Conservation (phyloP, 2,113 vertebrate species). For the Siphamia tubifer region DNA sequence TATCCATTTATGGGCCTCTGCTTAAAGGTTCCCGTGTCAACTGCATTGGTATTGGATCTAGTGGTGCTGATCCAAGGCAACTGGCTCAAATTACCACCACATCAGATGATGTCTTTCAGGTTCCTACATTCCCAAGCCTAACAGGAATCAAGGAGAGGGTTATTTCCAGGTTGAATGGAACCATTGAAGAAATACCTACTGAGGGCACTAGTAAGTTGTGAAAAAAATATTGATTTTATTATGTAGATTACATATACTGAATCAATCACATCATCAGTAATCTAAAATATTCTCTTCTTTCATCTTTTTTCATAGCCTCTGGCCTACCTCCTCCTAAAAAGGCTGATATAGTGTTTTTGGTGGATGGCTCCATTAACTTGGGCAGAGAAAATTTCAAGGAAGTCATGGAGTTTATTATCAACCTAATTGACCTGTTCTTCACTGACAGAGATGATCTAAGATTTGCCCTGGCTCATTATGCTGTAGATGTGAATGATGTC, state of each 20-base stretch:
- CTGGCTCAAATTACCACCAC: conserved; percentile 80
- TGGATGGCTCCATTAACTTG: conserved; percentile 95
- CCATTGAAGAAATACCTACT: neutral
- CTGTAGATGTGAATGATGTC: conserved; percentile 87
- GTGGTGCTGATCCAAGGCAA: conserved; percentile 78
- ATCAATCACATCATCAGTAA: neutral
- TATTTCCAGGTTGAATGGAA: conserved; percentile 66
- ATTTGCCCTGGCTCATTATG: conserved; percentile 90
- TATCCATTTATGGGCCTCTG: conserved; percentile 75
- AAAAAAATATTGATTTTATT: too few relatives aligned
- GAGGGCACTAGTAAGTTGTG: conserved; percentile 56
- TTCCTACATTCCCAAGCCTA: conserved; percentile 82
- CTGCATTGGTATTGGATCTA: conserved; percentile 85
- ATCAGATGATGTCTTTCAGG: conserved; percentile 76
- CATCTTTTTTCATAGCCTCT: neutral
- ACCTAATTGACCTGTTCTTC: conserved; percentile 87
- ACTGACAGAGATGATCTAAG: conserved; percentile 84
- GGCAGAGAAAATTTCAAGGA: conserved; percentile 83
- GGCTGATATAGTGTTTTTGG: conserved; percentile 94
- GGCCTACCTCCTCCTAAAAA: conserved; percentile 73
- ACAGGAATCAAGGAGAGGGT: conserved; percentile 72
- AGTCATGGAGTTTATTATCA: conserved; percentile 84
- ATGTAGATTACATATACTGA: too few relatives aligned
- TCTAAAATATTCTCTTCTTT: neutral
- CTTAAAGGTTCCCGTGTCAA: conserved; percentile 77